A percentile compares a stretch with the other conserved stretches of the same genome.
phyloP scores from a whole-genome alignment of 1,140 invertebrate genomes.

The Sesamia nonagrioides region DNA sequence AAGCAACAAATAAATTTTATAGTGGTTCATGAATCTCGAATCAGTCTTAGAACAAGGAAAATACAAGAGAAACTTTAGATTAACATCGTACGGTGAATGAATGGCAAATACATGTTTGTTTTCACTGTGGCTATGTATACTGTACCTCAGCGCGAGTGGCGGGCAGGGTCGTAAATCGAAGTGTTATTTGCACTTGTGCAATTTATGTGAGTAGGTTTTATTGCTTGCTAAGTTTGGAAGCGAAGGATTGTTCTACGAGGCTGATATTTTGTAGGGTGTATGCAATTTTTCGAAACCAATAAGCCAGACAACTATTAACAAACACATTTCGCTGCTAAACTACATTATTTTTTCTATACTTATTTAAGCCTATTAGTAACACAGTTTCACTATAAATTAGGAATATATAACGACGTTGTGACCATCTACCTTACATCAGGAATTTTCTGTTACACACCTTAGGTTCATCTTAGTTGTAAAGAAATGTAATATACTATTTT shows the following conservation, averaged over 20 bases:
- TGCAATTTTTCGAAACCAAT: neutral
- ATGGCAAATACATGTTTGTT: slow-evolving; percentile 6
- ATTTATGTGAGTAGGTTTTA: slow-evolving; percentile 9
- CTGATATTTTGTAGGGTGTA: neutral
- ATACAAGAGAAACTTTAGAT: slow-evolving; percentile 4
- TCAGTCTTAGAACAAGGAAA: slow-evolving; percentile 1
- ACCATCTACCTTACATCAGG: neutral
- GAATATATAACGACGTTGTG: neutral
- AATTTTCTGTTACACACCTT: neutral
- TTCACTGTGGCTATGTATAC: neutral
- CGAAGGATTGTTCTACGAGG: neutral
- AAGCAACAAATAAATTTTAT: neutral
- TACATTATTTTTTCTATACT: neutral
- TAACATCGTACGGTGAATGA: neutral
- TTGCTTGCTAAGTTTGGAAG: neutral
- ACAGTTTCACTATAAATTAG: neutral
- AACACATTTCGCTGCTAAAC: neutral
- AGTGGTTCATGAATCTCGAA: slow-evolving; percentile 4
- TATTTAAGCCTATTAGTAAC: neutral
- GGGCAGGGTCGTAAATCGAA: neutral
- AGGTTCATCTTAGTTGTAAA: neutral
- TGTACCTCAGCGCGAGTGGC: neutral
- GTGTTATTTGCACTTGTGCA: neutral
- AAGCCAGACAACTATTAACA: neutral
- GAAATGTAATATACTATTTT: no score